Evolutionary conservation across 2,113 vertebrate species (phyloP), one percentile per base, ranked within the genome.

Genomic region (Hepsetus odoe): DNA sequence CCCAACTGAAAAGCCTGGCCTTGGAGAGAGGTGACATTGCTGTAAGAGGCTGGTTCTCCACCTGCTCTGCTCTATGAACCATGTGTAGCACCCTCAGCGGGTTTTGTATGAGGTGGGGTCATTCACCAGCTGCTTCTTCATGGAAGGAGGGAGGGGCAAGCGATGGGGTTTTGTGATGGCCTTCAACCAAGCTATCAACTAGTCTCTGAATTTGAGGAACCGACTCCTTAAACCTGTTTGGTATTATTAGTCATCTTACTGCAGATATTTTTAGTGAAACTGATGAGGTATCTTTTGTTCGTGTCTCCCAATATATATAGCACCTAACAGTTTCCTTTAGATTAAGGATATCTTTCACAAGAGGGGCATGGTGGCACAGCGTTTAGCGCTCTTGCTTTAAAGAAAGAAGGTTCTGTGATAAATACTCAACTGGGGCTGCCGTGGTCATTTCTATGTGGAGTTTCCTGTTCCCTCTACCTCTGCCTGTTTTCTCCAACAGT

Each of bases 41-140:
- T 75, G 56, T 24, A 74, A 40, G 62, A 77, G 69, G 69, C 68
- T 20, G 9, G 69, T 76, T 59, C 30, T 73, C 59, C 85, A 84
- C 77, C 85, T 86, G 85, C 77, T 77, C 85, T 86, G 85, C 77
- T 77, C 53, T 42, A 18, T 28, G 65, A 28, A 32, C 72, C 76
- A 81, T 83, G 73, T 83, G 81, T 66, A 42, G 42, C 11, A 10
- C 28, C 55, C 11, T 58, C 13, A 40, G 24, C 24, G 30, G 62
- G 72, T 65, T 18, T 18, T 49, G 46, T 5, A 1, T 49, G 44
- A 28, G 33, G 51, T 3, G 35, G 69, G 65, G 24, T 65, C 16
- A 3, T 69, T 85, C 87, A 84, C 83, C 85, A 85, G 86, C 88
- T 87, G 80, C 64, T 67, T 55, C 80, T 81, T 77, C 53, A 16